Percentiles rank a stretch among this genome's conserved stretches.
Evolutionary conservation across 2,888 invertebrate species (phyloP).

Genomic region (Agrenia bidenticulata): DNA sequence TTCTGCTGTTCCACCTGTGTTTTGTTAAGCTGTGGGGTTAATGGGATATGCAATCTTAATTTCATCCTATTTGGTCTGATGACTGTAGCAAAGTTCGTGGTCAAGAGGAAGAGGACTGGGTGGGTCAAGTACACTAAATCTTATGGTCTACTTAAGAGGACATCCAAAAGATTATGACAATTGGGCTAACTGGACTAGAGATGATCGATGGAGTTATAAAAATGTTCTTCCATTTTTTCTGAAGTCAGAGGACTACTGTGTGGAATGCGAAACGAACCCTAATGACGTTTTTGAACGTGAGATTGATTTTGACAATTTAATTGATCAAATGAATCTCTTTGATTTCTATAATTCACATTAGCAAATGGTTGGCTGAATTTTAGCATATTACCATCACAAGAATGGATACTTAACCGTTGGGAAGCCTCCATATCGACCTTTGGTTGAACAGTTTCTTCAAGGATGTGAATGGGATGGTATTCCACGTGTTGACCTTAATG

Average conservation of each 20-base stretch:
- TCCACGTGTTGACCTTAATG: constrained; percentile 59
- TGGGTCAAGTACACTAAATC: constrained; percentile 73
- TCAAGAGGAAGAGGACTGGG: constrained; percentile 74
- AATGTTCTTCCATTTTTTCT: constrained; percentile 57
- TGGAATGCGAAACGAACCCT: constrained; percentile 36
- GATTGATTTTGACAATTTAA: no score
- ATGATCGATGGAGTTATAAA: constrained; percentile 57
- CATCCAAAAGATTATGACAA: constrained; percentile 64
- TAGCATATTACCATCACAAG: constrained; percentile 39
- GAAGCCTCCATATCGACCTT: constrained; percentile 61
- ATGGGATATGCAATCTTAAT: constrained; percentile 46
- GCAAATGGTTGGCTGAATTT: neutral
- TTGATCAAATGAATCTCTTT: neutral
- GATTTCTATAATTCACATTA: neutral
- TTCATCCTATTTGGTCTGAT: constrained; percentile 15
- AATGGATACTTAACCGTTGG: constrained; percentile 54
- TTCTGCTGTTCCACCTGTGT: constrained; percentile 48
- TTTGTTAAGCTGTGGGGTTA: constrained; percentile 28
- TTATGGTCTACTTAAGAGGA: constrained; percentile 71
- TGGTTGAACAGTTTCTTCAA: constrained; percentile 61
- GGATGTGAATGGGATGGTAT: constrained; percentile 65
- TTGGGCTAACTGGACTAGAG: constrained; percentile 62
- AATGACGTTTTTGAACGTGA: constrained; percentile 49
- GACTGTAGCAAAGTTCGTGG: constrained; percentile 64
- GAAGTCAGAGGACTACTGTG: constrained; percentile 54